phyloP scores from a whole-genome alignment of 1,140 invertebrate species.

The Macrosteles quadrilineatus region DNA sequence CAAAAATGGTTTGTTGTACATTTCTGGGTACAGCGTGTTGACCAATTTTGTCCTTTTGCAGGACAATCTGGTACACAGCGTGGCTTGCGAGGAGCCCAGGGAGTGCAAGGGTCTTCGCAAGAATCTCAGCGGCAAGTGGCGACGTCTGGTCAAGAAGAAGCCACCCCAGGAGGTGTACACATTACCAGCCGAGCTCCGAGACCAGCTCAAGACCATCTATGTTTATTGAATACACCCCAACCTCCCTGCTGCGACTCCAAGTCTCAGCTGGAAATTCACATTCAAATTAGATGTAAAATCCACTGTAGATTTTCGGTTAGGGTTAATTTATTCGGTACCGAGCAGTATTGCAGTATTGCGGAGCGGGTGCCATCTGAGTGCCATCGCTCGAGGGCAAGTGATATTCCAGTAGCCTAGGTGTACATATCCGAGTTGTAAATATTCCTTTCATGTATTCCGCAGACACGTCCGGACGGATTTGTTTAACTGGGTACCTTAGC shows the following conservation, averaged over 20 bases:
- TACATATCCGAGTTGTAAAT: slow-evolving; percentile 18
- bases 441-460: slow-evolving; percentile 8
- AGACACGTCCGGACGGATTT: slow-evolving; percentile 19
- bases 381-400: background rate
- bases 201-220: slow-evolving; percentile 85
- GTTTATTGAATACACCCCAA: slow-evolving; percentile 64
- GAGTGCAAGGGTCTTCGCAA: slow-evolving; percentile 73
- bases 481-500: slow-evolving; percentile 12
- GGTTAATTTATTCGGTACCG: too few relatives aligned
- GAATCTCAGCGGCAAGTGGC: slow-evolving; percentile 78
- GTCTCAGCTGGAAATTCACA: too few relatives aligned
- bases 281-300: too few relatives aligned
- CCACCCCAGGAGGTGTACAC: slow-evolving; percentile 75
- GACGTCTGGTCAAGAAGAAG: slow-evolving; percentile 78
- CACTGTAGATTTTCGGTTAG: too few relatives aligned
- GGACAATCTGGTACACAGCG: slow-evolving; percentile 72
- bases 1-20: too few relatives aligned
- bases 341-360: too few relatives aligned
- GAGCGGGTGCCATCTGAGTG: background rate
- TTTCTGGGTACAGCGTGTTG: too few relatives aligned
- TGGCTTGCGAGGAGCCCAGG: slow-evolving; percentile 68
- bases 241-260: too few relatives aligned
- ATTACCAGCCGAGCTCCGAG: slow-evolving; percentile 81
- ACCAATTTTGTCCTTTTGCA: slow-evolving; percentile 50
- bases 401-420: slow-evolving; percentile 17